Percentiles rank a stretch among this genome's conserved stretches.
These are phyloP conservation scores for Zele albiditarsus DNA, from an alignment of 2,888 invertebrate species.

Conservation along the genomic window DNA sequence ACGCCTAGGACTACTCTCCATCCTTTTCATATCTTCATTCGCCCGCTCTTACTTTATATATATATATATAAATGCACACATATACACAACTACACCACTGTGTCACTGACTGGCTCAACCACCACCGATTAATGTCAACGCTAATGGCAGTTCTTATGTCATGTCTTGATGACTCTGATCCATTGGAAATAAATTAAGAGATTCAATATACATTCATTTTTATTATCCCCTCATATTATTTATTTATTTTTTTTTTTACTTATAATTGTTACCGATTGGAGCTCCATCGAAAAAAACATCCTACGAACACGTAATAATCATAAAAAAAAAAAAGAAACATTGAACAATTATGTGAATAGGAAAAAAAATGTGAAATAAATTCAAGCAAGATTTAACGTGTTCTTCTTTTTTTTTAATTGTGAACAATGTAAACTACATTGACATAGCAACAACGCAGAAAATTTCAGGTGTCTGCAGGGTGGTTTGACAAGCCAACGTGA, in stretches of 20 bases:
- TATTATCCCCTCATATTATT: neutral
- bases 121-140: constrained; percentile 37
- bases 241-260: neutral
- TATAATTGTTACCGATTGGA: too few species aligned
- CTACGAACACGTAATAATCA: neutral
- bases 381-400: neutral
- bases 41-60: constrained; percentile 33
- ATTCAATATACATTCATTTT: constrained; percentile 16
- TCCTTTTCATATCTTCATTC: constrained; percentile 24
- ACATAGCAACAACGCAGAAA: constrained; percentile 22
- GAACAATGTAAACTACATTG: constrained; percentile 5
- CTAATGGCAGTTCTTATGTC: constrained; percentile 36
- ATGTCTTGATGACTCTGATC: constrained; percentile 36
- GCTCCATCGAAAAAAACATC: neutral
- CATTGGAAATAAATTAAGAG: constrained; percentile 33
- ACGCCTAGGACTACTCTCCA: neutral
- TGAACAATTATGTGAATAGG: neutral
- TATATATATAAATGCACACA: constrained; percentile 20
- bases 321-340: neutral
- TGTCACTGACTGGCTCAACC: constrained; percentile 23
- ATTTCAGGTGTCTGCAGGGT: constrained; percentile 51
- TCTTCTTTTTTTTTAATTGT: constrained; percentile 28
- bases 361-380: neutral
- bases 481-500: constrained; percentile 49
- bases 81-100: constrained; percentile 13